phyloP scores from a whole-genome alignment of 2,888 invertebrate genomes.

The Apoderus coryli region DNA sequence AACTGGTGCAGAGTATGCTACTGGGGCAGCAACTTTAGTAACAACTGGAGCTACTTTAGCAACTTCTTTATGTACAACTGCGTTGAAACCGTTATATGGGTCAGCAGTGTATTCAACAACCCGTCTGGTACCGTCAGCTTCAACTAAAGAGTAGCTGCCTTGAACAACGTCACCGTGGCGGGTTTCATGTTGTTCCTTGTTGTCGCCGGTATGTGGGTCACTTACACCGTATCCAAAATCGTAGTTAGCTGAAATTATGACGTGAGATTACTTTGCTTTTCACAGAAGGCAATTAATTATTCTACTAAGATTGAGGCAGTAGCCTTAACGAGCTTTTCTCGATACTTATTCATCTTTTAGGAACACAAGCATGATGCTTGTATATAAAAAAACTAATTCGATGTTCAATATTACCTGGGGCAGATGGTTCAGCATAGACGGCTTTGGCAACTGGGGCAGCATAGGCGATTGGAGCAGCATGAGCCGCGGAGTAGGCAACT shows the following conservation, averaged over 20 bases:
- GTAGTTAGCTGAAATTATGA: too few species aligned
- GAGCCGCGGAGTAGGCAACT: constrained; percentile 16
- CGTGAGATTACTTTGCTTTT: too few species aligned
- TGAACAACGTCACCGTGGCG: constrained; percentile 38
- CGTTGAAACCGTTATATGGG: constrained; percentile 38
- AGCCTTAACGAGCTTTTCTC: too few species aligned
- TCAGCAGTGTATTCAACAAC: constrained; percentile 40
- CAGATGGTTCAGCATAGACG: constrained; percentile 19
- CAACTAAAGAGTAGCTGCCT: constrained; percentile 37
- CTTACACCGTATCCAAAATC: constrained; percentile 22
- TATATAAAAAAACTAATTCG: too few species aligned
- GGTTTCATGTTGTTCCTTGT: constrained; percentile 36
- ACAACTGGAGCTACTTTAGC: too few species aligned
- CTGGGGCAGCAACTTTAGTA: constrained; percentile 10
- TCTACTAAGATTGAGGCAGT: too few species aligned
- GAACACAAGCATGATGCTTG: too few species aligned
- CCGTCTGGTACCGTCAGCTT: constrained; percentile 37
- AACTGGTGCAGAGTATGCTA: constrained; percentile 20
- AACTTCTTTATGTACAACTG: constrained; percentile 36
- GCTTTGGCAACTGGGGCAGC: constrained; percentile 19
- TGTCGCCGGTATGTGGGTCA: constrained; percentile 34
- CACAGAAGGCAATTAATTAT: too few species aligned
- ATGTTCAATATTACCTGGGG: too few species aligned
- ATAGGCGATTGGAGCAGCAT: constrained; percentile 27
- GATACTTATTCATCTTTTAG: too few species aligned